These are phyloP conservation scores for Gymnothorax reevesii DNA, from an alignment of 2,797 vertebrate species.

Conservation along the genomic window DNA sequence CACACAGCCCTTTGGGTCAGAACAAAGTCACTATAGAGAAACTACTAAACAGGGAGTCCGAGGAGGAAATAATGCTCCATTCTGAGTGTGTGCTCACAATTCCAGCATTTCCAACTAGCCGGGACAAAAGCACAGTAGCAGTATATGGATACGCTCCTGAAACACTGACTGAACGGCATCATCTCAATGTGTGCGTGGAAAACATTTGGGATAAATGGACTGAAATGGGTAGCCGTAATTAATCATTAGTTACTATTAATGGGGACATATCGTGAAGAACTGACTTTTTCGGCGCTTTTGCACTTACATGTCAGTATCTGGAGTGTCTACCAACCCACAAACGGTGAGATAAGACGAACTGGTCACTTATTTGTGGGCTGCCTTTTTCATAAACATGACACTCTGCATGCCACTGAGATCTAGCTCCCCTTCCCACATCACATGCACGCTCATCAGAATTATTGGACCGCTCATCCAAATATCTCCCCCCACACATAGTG, in stretches of 20 bases:
- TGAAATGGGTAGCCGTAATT: not conserved
- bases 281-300: too few relatives aligned
- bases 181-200: not conserved
- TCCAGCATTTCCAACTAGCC: not conserved
- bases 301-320: too few relatives aligned
- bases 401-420: too few relatives aligned
- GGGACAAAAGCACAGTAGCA: not conserved
- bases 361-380: too few relatives aligned
- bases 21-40: not conserved
- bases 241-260: not conserved
- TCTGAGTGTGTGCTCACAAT: not conserved
- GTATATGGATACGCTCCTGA: not conserved
- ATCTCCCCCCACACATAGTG: too few relatives aligned
- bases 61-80: not conserved
- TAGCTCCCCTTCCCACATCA: too few relatives aligned
- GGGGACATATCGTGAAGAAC: too few relatives aligned
- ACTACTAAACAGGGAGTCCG: not conserved
- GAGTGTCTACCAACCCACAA: too few relatives aligned
- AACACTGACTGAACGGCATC: not conserved
- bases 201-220: not conserved
- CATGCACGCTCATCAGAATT: too few relatives aligned
- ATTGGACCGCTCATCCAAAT: too few relatives aligned
- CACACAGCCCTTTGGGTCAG: not conserved
- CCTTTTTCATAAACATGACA: too few relatives aligned
- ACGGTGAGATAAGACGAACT: too few relatives aligned